Evolutionary conservation across 1,140 invertebrate species (phyloP), one percentile per base, ranked within the genome.

Genomic region (Hetaerina americana): DNA sequence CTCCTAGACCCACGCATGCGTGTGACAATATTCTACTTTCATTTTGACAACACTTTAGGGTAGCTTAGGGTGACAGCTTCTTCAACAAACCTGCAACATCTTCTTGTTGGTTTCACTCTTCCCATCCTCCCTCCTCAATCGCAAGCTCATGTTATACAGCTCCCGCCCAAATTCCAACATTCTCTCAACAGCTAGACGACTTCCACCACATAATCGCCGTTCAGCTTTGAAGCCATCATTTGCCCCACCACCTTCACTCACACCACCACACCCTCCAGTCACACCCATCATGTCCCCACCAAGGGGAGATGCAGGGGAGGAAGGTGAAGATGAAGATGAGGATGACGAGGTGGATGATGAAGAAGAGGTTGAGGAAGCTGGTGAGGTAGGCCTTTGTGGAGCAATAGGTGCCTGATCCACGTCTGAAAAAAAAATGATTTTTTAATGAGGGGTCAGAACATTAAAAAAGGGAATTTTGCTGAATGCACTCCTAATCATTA

Each of bases 151-250:
- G 74, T 90, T 87, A 80, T 97, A 94, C 66, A 98, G 85, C 79
- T 98, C 95, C 77, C 92, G 88, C 27, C 96, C 96, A 82, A 97
- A 98, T 77, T 94, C 89, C 70, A 99, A 83, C 87, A 98, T 96
- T 76, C 92, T 89, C 76, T 91, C 92, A 73, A 97, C 91, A 0
- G 92, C 93, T 73, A 90, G 86, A 77, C 91, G 90, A 78, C 87
- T 88, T 69, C 92, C 91, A 75, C 91, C 89, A 80, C 89, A 88
- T 66, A 90, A 77, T 77, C 85, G 83, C 77, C 87, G 2, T n/a
- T 57, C 40, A 10, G 15, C 22, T n/a, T 57, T 57, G 67, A 68
- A 68, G 67, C 1, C 24, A 18, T 68, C 27, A 28, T 25, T 18
- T 5, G 67, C 1, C 25, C 67, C 22, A 18, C 40, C 22, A 18